These are phyloP conservation scores for Hoplias malabaricus DNA, from an alignment of 2,113 vertebrate genomes.

Conservation along the genomic window DNA sequence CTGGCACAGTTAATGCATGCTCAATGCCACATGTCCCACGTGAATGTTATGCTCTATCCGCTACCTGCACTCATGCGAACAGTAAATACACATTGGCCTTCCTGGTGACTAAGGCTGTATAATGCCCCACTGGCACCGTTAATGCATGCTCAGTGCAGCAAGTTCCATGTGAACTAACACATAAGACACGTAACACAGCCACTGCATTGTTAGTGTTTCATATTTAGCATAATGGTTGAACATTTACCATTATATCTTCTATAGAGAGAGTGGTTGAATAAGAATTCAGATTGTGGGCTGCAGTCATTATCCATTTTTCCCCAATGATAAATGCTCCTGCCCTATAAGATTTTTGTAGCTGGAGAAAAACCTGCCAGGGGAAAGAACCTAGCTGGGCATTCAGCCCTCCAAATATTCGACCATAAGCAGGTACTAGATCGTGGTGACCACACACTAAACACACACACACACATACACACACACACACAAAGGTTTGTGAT, in stretches of 20 bases:
- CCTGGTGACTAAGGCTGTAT: too few relatives aligned
- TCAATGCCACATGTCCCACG: too few relatives aligned
- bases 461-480: neutral
- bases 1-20: too few relatives aligned
- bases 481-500: neutral
- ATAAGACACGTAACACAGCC: too few relatives aligned
- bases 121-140: too few relatives aligned
- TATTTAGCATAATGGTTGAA: too few relatives aligned
- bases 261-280: fast-evolving
- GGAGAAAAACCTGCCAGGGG: conserved; percentile 70
- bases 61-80: too few relatives aligned
- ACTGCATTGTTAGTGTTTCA: too few relatives aligned
- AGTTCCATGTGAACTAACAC: too few relatives aligned
- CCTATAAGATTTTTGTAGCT: fast-evolving
- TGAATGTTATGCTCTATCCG: too few relatives aligned
- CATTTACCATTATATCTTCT: conserved; percentile 29
- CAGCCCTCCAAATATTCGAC: conserved; percentile 61
- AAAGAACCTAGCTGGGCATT: conserved; percentile 36
- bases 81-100: too few relatives aligned
- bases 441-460: conserved; percentile 30
- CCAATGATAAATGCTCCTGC: conserved; percentile 65
- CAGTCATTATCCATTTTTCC: conserved; percentile 70
- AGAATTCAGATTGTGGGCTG: conserved; percentile 47
- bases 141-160: too few relatives aligned
- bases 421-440: fast-evolving